Evolutionary conservation across 2,888 invertebrate species (phyloP), one percentile per base, ranked within the genome.

Genomic region (Trissoscelio sp.): DNA sequence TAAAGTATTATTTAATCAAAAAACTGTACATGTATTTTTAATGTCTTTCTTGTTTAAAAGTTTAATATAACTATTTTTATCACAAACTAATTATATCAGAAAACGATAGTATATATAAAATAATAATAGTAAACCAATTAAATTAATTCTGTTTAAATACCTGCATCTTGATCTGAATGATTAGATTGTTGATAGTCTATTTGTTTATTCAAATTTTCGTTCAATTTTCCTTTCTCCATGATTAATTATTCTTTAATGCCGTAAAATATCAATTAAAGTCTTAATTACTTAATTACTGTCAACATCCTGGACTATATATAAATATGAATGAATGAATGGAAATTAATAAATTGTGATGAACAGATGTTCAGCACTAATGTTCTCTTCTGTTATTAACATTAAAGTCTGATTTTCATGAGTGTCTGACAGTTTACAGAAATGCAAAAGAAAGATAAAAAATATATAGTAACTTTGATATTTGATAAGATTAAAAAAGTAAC

Each of bases 151-250:
- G 4, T 11, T 20, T 57, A 18, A 55, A 55, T 55, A 57, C 55
- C 55, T 37, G 6, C 3, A n/a, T 57, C 37, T n/a, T 34, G 34
- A 31, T 57, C 34, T 11, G 3, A n/a, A n/a, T 57, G 6, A 20
- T 37, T 57, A 11, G 11, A 9, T 31, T 57, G 55, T 31, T 57
- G 55, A 18, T 14, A 28, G 12, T 37, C 55, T 18, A 4, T 20
- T 9, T 57, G 18, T 57, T 57, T 57, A 57, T 57, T 20, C 11
- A n/a, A n/a, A 37, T 20, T 34, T n/a, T 37, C 55, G 37, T 11
- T 20, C 11, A n/a, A 5, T 34, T 57, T 57, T 16, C 14, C 53
- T 16, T 16, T 31, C 16, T 53, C 31, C 22, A 31, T 53, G 3
- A 31, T 53, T 31, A 9, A 11, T 16, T 31, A 2, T 12, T n/a